Evolutionary conservation across 2,888 invertebrate species (phyloP), one percentile per base, ranked within the genome.

Genomic region (Laothoe populi): DNA sequence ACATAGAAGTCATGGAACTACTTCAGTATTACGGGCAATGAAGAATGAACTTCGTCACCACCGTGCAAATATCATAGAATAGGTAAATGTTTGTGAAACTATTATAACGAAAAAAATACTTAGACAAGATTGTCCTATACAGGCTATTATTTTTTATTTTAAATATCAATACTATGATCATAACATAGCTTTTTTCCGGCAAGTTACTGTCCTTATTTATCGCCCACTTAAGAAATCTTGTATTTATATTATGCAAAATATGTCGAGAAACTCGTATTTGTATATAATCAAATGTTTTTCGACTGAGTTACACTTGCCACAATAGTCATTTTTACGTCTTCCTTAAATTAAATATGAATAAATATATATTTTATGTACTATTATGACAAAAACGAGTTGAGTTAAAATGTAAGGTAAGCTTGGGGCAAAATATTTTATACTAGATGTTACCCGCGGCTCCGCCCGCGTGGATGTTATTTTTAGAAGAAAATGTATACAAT

Each of bases 1-100:
- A 83, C 74, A 80, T 73, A 67, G 68, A 70, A 70, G 71, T 79
- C 24, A 57, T 53, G 60, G 64, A 75, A 78, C 77, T 79, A 83
- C 81, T 84, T 77, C 71, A 71, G 74, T 78, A 79, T 74, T 75
- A 78, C 80, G 77, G 79, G 76, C 82, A 82, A 82, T 82, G 81
- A 79, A 77, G 70, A 75, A 70, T 74, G 86, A 87, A 86, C 88
- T 89, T 88, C 86, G 78, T 70, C 70, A 75, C 66, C 72, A 69
- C 74, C 70, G 70, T 70, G 77, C 81, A 87, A 84, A 87, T 80
- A 86, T 71, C 74, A 69, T 62, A 65, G 61, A 59, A 63, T 59
- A 66, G 63, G 44, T 19, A 57, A 57, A 57, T 61, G 44, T 61
- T 61, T 61, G 31, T 46, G 21, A 24, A 59, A 26, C 23, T 40